A percentile compares a stretch with the other conserved stretches of the same genome.
Evolutionary conservation across 2,113 vertebrate genomes (phyloP).

Genomic region (Elaphurus davidianus): DNA sequence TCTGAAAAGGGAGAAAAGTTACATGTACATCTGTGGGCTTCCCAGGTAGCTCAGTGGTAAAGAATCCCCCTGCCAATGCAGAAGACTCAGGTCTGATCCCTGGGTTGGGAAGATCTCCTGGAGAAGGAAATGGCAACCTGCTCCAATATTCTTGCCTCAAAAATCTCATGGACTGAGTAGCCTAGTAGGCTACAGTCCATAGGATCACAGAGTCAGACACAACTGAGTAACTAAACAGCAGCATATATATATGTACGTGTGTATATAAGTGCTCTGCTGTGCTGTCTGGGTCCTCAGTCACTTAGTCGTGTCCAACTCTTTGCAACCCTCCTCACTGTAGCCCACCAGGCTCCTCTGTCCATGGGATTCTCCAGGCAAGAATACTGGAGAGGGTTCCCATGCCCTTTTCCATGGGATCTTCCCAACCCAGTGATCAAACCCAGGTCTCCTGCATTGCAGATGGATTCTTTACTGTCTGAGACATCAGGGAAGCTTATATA

Average conservation of each 20-base stretch:
- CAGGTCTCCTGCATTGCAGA: not conserved
- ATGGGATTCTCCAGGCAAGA: not conserved
- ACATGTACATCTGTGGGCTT: not conserved
- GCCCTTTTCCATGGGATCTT: not conserved
- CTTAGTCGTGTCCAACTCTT: not conserved
- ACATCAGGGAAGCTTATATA: not conserved
- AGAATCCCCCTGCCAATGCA: not conserved
- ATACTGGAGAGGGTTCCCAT: not conserved
- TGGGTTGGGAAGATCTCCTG: not conserved
- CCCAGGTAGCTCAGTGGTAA: not conserved
- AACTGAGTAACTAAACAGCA: not conserved
- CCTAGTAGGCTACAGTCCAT: not conserved
- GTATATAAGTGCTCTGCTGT: not conserved
- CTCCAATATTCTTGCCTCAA: not conserved
- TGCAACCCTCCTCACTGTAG: not conserved
- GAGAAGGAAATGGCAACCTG: not conserved
- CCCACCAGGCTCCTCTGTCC: not conserved
- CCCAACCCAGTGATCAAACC: not conserved
- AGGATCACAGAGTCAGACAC: not conserved
- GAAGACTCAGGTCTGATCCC: not conserved
- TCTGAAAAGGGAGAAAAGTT: not conserved
- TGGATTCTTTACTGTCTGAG: not conserved
- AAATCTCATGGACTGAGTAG: not conserved
- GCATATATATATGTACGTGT: not conserved
- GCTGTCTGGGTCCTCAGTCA: fast-evolving